Evolutionary conservation across 2,113 vertebrate species (phyloP), one percentile per base, ranked within the genome.

Genomic region (Gambusia affinis): DNA sequence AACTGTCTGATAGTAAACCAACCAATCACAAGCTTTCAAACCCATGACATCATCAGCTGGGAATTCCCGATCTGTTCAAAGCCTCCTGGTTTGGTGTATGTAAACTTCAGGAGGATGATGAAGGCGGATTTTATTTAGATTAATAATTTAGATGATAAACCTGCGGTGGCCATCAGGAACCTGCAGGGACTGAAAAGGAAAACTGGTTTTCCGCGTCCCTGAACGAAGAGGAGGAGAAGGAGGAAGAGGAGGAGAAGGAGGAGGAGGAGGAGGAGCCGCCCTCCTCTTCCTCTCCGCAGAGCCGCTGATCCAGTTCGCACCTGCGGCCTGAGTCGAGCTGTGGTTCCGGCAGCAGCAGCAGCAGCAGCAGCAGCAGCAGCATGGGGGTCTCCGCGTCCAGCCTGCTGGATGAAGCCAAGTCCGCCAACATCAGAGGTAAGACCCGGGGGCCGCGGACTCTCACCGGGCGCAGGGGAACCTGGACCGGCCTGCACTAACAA

Each of bases 341-440:
- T 71, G 79, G 81, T 81, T 67, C 76, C 44, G 80, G 30, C 30
- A 30, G 35, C 35, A 11, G 33, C 33, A 8, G 6, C 33, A 8
- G 6, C 35, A 35, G 35, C 35, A 10, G 35, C 35, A 1, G 7
- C 74, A 8, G 73, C 73, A 73, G 51, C 76, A 89, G 68, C 79
- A 98, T 98, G 97, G 97, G 97, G 35, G 76, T 91, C 81, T 94
- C 96, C 1, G 85, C 91, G 81, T 97, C 96, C 91, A 95, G 94
- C 66, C 88, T 91, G 76, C 91, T 98, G 94, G 97, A 97, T 90
- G 96, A 97, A 70, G 89, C 88, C 92, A 95, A 91, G 81, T 94
- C 94, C 91, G 80, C 84, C 91, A 96, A 94, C 89, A 95, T 98
- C 86, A 94, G 91, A 97, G 96, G 97, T 97, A 93, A 80, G 68